Base-by-base conservation (phyloP, 1,140 invertebrate genomes). In the Scaptomyza montana region DNA sequence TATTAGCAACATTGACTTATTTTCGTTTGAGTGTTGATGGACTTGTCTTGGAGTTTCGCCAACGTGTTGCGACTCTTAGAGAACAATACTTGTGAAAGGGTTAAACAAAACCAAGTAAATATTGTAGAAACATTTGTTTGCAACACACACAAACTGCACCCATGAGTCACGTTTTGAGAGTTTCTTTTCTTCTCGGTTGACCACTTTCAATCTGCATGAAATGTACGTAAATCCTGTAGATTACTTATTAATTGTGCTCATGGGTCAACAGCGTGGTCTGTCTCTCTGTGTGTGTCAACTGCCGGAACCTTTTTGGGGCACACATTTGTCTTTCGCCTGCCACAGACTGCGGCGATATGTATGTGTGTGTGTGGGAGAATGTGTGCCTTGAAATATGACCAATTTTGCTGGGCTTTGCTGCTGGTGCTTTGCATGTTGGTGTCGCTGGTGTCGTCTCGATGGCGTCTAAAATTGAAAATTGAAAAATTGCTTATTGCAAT, bases 401-500 rank as follows among this genome's bases (percentile, higher is more conserved):
- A 45, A 45, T 49, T 61, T 61, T 33, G 30, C 5, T 33, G 30
- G 30, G 30, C 21, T 25, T 25, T 25, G 56, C 25, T 30, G 49
- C 28, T 43, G 64, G 49, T 70, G 84, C 64, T 86, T 87, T 86
- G 78, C 82, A 86, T 86, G 65, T 75, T 7, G 30, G 21, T 30
- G 30, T 30, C 61, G 76, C 69, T 60, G 56, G 49, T 57, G 74
- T 63, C 55, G 72, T 73, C 74, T 73, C 74, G 59, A 60, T 77
- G 74, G 59, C 56, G 80, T 78, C 84, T 89, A 89, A 87, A 36
- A 87, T 87, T 89, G 84, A 87, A 87, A 87, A 82, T 87, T 87
- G 84, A 87, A 89, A 87, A 89, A 87, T 87, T 89, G 84, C 84
- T 87, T 87, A 87, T 87, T 87, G 84, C 79, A 84, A 89, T 87